A percentile compares a stretch with the other conserved stretches of the same genome.
Conservation (phyloP, 1,140 invertebrate species). For the Aphis gossypii region DNA sequence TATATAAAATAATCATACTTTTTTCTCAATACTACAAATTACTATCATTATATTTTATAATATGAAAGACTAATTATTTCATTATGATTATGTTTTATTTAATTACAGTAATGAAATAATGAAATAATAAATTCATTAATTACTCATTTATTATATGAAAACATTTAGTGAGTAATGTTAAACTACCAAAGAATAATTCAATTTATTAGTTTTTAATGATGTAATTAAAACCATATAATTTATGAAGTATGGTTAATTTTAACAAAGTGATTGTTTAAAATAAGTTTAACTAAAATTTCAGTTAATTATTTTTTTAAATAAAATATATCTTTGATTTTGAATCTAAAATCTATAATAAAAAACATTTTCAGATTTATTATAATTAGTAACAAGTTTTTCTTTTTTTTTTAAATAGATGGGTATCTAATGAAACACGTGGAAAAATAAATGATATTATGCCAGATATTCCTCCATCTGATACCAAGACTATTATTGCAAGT, state of each 20-base stretch:
- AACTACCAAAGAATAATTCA: neutral
- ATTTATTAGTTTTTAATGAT: too few relatives aligned
- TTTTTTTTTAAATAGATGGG: slow-evolving; percentile 67
- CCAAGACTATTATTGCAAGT: slow-evolving; percentile 74
- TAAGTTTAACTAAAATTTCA: neutral
- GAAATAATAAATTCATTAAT: neutral
- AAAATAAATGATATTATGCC: slow-evolving; percentile 72
- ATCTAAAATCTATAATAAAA: neutral
- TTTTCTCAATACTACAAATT: neutral
- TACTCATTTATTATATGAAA: neutral
- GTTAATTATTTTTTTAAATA: neutral
- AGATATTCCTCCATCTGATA: slow-evolving; percentile 65
- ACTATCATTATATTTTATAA: neutral
- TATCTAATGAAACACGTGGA: slow-evolving; percentile 70
- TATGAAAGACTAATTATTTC: neutral
- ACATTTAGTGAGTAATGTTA: neutral
- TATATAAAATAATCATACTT: neutral
- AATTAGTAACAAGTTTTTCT: neutral
- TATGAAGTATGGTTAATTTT: too few relatives aligned
- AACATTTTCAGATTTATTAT: neutral
- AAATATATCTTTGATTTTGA: neutral
- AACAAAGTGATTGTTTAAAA: too few relatives aligned
- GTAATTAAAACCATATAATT: too few relatives aligned
- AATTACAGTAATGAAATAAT: neutral
- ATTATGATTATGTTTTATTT: neutral